Evolutionary conservation across 2,113 vertebrate species (phyloP).

Genomic region (Mormyrus iriodes): DNA sequence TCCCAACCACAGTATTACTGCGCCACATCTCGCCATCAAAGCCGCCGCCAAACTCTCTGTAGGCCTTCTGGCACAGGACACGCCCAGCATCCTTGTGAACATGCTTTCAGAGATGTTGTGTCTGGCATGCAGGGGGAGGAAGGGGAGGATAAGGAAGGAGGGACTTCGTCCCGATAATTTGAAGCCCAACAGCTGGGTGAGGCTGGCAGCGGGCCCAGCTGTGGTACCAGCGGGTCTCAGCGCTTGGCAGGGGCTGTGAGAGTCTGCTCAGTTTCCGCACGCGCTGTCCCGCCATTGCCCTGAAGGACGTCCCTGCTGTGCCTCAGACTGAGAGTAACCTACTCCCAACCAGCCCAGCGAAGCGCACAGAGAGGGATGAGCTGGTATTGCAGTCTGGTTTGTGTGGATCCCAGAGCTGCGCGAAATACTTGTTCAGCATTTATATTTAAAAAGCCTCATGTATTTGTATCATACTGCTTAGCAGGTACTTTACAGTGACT

Average conservation of each 20-base stretch:
- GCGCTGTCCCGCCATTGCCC: not conserved
- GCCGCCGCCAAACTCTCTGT: not conserved
- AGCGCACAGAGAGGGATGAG: no score
- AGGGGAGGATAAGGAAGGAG: not conserved
- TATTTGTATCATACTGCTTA: not conserved
- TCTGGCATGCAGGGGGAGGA: slow-evolving; percentile 3
- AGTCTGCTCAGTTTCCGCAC: not conserved
- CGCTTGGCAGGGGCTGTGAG: slow-evolving; percentile 1
- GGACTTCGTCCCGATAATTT: not conserved
- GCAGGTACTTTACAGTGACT: not conserved
- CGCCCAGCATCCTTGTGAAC: not conserved
- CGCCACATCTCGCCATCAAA: not conserved
- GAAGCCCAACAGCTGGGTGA: slow-evolving; percentile 17
- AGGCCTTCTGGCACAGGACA: not conserved
- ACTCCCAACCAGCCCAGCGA: not conserved
- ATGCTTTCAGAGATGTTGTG: slow-evolving; percentile 10
- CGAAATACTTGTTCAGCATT: not conserved
- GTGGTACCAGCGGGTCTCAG: not conserved
- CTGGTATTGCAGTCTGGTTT: not conserved
- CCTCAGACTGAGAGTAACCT: not conserved
- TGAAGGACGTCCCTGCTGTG: not conserved
- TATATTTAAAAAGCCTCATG: not conserved
- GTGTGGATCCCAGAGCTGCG: not conserved
- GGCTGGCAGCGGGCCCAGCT: slow-evolving; percentile 14
- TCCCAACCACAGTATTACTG: not conserved